A percentile compares a stretch with the other conserved stretches of the same genome.
These are phyloP conservation scores for Zhuqinia jingwanae DNA, from an alignment of 2,888 invertebrate genomes.

Conservation along the genomic window DNA sequence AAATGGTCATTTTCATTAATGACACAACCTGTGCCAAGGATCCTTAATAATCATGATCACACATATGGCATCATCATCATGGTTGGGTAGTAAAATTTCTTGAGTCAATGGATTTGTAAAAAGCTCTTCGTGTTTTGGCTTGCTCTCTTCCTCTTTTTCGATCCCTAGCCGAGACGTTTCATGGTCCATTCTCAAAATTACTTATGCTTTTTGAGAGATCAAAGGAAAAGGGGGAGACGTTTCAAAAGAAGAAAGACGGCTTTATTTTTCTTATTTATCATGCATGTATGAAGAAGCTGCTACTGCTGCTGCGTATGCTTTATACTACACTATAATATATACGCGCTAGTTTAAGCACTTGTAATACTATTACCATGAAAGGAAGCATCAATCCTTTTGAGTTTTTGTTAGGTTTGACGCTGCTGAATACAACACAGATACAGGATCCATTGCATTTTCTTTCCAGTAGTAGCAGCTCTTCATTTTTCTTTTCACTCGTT, in stretches of 20 bases:
- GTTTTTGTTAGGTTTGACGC: not conserved
- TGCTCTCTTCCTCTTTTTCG: not conserved
- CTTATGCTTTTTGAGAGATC: constrained; percentile 18
- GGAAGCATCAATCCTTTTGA: not conserved
- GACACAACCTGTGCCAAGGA: too few relatives aligned
- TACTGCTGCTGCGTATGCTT: too few relatives aligned
- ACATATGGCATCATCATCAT: not conserved
- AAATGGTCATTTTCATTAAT: too few relatives aligned
- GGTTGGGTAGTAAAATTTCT: not conserved
- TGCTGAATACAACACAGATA: not conserved
- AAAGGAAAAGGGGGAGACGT: not conserved
- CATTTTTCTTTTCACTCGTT: not conserved
- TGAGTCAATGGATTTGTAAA: constrained; percentile 1
- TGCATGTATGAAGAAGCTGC: too few relatives aligned
- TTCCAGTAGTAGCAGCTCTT: not conserved
- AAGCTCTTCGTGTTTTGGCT: not conserved
- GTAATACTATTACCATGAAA: constrained; percentile 15
- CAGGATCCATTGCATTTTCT: not conserved
- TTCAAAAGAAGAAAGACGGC: constrained; percentile 16
- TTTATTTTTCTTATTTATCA: constrained; percentile 4
- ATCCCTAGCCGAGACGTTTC: not conserved
- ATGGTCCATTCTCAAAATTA: constrained; percentile 25
- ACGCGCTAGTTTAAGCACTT: not conserved
- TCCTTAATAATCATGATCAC: too few relatives aligned
- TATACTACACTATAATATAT: not conserved